phyloP scores from a whole-genome alignment of 2,797 vertebrate genomes.

The Cryptoprocta ferox region DNA sequence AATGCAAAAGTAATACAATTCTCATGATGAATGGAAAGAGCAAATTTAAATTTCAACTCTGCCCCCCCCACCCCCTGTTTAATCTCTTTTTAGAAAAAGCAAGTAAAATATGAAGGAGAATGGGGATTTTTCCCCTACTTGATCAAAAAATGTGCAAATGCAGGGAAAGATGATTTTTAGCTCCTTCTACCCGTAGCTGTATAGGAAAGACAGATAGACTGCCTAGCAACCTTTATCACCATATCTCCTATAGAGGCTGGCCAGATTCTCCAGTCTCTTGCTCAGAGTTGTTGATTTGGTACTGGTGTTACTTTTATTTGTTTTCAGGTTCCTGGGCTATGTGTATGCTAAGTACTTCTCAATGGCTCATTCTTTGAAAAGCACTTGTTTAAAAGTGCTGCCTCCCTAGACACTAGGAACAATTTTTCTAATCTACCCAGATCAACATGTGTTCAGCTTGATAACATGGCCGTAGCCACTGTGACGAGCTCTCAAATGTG shows the following conservation, averaged over 20 bases:
- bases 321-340: conserved; percentile 19
- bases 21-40: conserved; percentile 31
- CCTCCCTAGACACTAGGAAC: neutral
- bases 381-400: conserved; percentile 6
- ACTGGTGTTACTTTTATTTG: neutral
- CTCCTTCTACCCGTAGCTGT: neutral
- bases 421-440: conserved; percentile 26
- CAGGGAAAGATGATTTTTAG: neutral
- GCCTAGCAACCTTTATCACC: neutral
- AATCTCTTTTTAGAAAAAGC: neutral
- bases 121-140: neutral
- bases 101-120: conserved; percentile 20
- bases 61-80: neutral
- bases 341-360: neutral
- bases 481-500: neutral
- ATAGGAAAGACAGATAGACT: conserved; percentile 12
- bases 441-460: conserved; percentile 27
- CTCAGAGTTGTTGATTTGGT: neutral
- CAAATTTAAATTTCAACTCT: neutral
- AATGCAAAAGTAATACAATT: neutral
- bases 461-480: neutral
- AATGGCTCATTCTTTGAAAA: neutral
- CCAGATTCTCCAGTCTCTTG: neutral
- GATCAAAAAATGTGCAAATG: conserved; percentile 39
- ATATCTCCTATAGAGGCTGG: neutral